Conservation (phyloP, 2,113 vertebrate species). For the Podocnemis expansa region DNA sequence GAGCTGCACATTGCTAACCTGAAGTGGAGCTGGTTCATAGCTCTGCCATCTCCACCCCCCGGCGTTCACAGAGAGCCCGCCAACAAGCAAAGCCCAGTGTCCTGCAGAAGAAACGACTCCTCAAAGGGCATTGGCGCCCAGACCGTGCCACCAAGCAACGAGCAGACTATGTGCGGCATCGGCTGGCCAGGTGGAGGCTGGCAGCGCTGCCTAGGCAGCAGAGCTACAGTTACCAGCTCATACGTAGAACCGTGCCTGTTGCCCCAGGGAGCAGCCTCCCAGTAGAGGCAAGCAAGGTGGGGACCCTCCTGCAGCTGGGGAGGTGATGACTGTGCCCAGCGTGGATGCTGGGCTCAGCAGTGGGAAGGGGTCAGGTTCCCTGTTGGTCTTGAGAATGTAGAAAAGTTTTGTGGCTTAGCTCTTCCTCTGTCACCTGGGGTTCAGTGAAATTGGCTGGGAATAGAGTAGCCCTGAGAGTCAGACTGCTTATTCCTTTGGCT, state of each 20-base stretch:
- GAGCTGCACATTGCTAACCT: neutral
- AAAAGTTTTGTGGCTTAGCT: neutral
- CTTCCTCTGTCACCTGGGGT: neutral
- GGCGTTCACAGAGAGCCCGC: neutral
- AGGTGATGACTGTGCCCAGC: neutral
- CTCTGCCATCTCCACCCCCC: neutral
- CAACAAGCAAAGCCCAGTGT: neutral
- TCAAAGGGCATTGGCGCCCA: neutral
- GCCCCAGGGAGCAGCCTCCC: neutral
- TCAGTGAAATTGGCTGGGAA: neutral
- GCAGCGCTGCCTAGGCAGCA: neutral
- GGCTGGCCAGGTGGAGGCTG: neutral
- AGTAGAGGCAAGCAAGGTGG: neutral
- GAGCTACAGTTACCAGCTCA: accelerated
- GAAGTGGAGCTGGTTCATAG: neutral
- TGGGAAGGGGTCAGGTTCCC: neutral
- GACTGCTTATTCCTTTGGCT: neutral
- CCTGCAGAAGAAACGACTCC: neutral
- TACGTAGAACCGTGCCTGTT: neutral
- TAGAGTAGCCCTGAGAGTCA: neutral
- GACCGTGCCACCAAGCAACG: neutral
- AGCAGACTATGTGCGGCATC: accelerated
- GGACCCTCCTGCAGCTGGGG: neutral
- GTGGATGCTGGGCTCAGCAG: neutral
- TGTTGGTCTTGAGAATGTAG: neutral